Evolutionary conservation across 2,888 invertebrate genomes (phyloP), one percentile per base, ranked within the genome.

Genomic region (Maniola hyperantus): DNA sequence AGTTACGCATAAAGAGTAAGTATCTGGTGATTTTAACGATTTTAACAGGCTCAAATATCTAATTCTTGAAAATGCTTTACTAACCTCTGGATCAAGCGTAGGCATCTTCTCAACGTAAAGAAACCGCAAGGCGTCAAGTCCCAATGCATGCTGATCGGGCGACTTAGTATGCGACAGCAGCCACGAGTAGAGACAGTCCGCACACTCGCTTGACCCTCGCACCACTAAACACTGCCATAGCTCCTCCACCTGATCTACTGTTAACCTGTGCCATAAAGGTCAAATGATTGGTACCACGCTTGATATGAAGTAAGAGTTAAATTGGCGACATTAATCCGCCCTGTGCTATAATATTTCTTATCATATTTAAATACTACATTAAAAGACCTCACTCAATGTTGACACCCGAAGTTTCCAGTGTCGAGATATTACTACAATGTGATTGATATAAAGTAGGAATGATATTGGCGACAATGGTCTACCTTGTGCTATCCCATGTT

Each of bases 111-210:
- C 96, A 61, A 97, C 93, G 80, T 98, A 98, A 34, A 99, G 93
- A 79, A 98, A 97, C 78, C 97, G 95, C 62, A 98, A 90, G 0
- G 98, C 97, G 77, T 98, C 97, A 65, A 97, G 93, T 4, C 97
- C 97, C 2, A 99, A 92, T 0, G 98, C 98, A 87, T 99, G 98
- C 76, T 98, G 96, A 72, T 98, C 98, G 0, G 97, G 97, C 18
- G 97, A 96, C 86, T 97, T 97, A 1, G 97, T 97, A 86, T 99
- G 98, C 8, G 97, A 96, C 50, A 98, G 94, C 59, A 99, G 89
- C 99, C 99, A 99, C 68, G 97, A 97, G 84, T 98, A 98, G 33
- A 98, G 94, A 78, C 98, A 98, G 83, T 99, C 98, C 0, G 97
- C 96, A 78, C 97, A 97, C 77, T 97, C 97, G 0, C 94, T 88